Conservation (phyloP, 2,113 vertebrate genomes). For the Calidris pugnax region DNA sequence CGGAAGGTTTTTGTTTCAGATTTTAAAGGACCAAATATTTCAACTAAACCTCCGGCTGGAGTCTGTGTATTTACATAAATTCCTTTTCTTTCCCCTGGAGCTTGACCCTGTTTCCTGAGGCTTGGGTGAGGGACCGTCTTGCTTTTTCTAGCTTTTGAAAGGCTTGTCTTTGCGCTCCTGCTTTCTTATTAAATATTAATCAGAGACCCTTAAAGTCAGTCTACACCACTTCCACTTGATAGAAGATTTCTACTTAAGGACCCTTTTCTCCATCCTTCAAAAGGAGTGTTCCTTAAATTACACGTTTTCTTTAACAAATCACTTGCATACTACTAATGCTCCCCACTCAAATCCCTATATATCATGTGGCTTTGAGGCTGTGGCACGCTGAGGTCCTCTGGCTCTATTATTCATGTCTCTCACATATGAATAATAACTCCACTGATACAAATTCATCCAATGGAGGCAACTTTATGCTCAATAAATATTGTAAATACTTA, state of each 20-base stretch:
- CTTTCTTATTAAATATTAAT: conserved; percentile 7
- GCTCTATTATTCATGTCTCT: conserved; percentile 1
- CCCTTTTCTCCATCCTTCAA: background rate
- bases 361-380: background rate
- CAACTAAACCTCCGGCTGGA: background rate
- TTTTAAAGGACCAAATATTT: conserved; percentile 42
- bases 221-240: background rate
- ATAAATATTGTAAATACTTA: conserved; percentile 4
- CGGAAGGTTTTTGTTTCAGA: background rate
- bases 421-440: background rate
- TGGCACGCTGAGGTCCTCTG: background rate
- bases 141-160: background rate
- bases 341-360: background rate
- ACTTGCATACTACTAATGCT: background rate
- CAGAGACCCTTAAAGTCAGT: background rate
- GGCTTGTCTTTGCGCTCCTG: background rate
- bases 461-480: background rate
- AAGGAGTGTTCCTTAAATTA: conserved; percentile 16
- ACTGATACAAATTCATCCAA: background rate
- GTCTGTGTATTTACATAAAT: conserved; percentile 41
- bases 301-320: background rate
- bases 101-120: conserved; percentile 16
- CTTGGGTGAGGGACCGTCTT: background rate
- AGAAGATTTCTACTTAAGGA: background rate
- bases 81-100: background rate